Evolutionary conservation across 2,797 vertebrate species (phyloP).

Genomic region (Catamblyrhynchus diadema): DNA sequence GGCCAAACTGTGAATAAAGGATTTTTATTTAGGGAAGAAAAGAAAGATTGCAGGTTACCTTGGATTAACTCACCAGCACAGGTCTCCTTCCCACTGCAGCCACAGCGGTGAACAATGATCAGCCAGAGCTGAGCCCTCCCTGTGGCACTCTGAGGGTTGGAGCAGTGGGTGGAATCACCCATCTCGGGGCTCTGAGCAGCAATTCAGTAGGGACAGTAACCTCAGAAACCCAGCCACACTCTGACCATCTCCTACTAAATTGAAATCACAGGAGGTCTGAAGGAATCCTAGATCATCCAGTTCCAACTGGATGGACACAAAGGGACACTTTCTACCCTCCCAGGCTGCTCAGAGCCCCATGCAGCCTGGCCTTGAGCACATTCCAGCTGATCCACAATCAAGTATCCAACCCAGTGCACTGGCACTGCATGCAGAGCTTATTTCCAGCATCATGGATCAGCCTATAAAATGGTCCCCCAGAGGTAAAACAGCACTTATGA

Average conservation of each 20-base stretch:
- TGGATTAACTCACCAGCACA: too few relatives aligned
- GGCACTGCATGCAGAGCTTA: not conserved
- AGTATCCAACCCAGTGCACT: not conserved
- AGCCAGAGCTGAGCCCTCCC: too few relatives aligned
- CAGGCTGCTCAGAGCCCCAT: not conserved
- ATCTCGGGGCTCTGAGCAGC: not conserved
- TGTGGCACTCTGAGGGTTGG: too few relatives aligned
- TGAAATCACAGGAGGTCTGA: not conserved
- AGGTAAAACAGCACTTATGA: fast-evolving
- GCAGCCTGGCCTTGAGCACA: not conserved
- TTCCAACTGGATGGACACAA: not conserved
- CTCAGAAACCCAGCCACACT: not conserved
- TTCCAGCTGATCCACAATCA: not conserved
- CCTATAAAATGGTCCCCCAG: fast-evolving
- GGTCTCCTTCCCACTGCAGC: too few relatives aligned
- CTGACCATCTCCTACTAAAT: not conserved
- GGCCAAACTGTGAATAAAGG: not conserved
- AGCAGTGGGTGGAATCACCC: not conserved
- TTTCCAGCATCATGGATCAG: not conserved
- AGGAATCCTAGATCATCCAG: not conserved
- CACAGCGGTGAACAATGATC: too few relatives aligned
- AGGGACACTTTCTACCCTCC: not conserved
- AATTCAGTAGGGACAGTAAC: not conserved
- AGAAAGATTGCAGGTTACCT: not conserved
- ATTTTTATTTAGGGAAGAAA: not conserved